A percentile compares a stretch with the other conserved stretches of the same genome.
phyloP scores from a whole-genome alignment of 2,888 invertebrate genomes.

The Caenorhabditis angaria region DNA sequence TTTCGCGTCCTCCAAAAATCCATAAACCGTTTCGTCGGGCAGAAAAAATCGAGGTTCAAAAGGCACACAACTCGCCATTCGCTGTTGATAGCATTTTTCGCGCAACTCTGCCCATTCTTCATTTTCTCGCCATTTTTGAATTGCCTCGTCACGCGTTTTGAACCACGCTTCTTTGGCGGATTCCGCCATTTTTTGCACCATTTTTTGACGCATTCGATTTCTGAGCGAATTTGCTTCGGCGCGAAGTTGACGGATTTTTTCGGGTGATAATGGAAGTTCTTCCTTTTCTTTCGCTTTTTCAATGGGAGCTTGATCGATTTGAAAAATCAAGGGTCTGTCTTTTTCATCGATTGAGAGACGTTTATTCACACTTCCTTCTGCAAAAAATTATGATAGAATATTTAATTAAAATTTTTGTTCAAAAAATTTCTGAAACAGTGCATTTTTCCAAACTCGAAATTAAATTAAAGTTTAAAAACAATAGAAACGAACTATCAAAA shows the following conservation, averaged over 20 bases:
- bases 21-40: neutral
- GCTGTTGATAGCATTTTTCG: neutral
- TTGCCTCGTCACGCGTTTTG: neutral
- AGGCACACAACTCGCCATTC: neutral
- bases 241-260: neutral
- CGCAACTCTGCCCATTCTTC: neutral
- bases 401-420: too few species aligned
- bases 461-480: neutral
- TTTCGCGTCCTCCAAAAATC: neutral
- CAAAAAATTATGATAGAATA: conserved; percentile 6
- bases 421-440: neutral
- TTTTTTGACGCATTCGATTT: neutral
- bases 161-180: neutral
- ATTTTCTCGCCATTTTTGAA: neutral
- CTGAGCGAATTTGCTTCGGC: neutral
- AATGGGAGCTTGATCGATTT: neutral
- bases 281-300: neutral
- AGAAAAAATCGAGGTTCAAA: conserved; percentile 10
- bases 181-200: conserved; percentile 1
- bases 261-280: neutral
- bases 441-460: neutral
- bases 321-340: neutral
- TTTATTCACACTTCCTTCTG: conserved; percentile 11
- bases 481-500: too few species aligned
- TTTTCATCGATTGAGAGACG: neutral